A percentile compares a stretch with the other conserved stretches of the same genome.
phyloP scores from a whole-genome alignment of 1,140 invertebrate genomes.

The Drosophila sucinea region DNA sequence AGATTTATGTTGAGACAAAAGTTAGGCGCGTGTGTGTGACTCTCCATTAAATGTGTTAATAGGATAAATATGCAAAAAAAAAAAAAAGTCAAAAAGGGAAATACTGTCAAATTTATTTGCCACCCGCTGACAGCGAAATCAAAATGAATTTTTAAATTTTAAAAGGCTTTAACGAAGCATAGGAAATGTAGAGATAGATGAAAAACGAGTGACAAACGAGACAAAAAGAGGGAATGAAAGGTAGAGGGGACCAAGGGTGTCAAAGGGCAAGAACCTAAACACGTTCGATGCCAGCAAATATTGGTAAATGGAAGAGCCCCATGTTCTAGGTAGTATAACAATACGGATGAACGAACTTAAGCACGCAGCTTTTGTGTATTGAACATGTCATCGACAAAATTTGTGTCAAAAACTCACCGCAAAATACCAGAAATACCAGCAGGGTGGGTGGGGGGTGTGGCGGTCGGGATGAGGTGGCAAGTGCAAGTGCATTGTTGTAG shows the following conservation, averaged over 20 bases:
- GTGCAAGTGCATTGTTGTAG: slow-evolving; percentile 57
- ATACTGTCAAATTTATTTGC: slow-evolving; percentile 59
- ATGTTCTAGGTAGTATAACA: slow-evolving; percentile 52
- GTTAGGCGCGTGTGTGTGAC: slow-evolving; percentile 74
- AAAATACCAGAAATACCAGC: slow-evolving; percentile 44
- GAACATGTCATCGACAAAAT: slow-evolving; percentile 77
- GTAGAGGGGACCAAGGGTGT: slow-evolving; percentile 5
- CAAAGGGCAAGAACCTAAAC: slow-evolving; percentile 42
- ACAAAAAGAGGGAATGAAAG: background rate
- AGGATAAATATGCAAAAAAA: slow-evolving; percentile 58
- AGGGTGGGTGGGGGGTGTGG: background rate
- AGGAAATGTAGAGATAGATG: slow-evolving; percentile 34
- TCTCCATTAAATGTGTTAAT: slow-evolving; percentile 79
- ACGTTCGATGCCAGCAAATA: slow-evolving; percentile 67
- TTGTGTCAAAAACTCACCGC: slow-evolving; percentile 72
- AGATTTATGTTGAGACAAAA: slow-evolving; percentile 76
- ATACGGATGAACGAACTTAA: slow-evolving; percentile 66
- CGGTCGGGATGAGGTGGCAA: background rate
- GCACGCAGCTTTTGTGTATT: slow-evolving; percentile 78
- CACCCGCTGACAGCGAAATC: slow-evolving; percentile 53
- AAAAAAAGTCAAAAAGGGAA: slow-evolving; percentile 11
- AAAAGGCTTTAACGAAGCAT: slow-evolving; percentile 24
- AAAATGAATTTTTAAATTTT: slow-evolving; percentile 43
- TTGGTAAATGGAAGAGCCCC: slow-evolving; percentile 27
- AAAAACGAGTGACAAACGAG: background rate